phyloP scores from a whole-genome alignment of 2,888 invertebrate species.

The Dasypolia templi region DNA sequence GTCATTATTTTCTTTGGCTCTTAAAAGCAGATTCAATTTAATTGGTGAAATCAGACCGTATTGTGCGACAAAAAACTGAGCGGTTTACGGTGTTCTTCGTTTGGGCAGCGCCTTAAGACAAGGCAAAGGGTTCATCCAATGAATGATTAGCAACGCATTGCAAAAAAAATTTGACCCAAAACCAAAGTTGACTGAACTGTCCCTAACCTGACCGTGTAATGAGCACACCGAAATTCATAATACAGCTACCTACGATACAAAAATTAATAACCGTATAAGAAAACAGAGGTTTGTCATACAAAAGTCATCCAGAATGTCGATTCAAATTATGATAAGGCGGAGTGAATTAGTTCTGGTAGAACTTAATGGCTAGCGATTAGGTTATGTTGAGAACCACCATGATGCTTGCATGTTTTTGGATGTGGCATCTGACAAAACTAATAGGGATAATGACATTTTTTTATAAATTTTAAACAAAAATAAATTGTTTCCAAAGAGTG shows the following conservation, averaged over 20 bases:
- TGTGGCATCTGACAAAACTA: constrained; percentile 42
- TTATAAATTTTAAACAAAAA: too few species aligned
- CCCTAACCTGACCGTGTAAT: constrained; percentile 72
- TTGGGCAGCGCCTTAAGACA: neutral
- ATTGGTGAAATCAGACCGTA: too few species aligned
- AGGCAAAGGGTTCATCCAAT: neutral
- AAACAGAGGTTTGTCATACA: constrained; percentile 89
- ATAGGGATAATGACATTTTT: too few species aligned
- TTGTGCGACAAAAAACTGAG: too few species aligned
- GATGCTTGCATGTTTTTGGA: constrained; percentile 68
- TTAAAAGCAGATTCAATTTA: too few species aligned
- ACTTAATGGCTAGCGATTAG: constrained; percentile 86
- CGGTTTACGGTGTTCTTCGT: too few species aligned
- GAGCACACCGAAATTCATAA: constrained; percentile 75
- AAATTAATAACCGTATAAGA: constrained; percentile 90
- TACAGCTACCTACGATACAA: constrained; percentile 77
- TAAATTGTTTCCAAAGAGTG: too few species aligned
- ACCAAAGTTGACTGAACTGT: constrained; percentile 77
- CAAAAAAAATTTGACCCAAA: constrained; percentile 43
- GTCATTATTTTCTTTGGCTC: too few species aligned
- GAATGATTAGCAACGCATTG: neutral
- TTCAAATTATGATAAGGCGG: constrained; percentile 89
- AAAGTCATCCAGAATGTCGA: constrained; percentile 88
- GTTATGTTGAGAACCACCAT: constrained; percentile 72
- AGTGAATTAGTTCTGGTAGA: constrained; percentile 89